Conservation (phyloP, 2,113 vertebrate genomes). For the Plecturocebus donacophilus region DNA sequence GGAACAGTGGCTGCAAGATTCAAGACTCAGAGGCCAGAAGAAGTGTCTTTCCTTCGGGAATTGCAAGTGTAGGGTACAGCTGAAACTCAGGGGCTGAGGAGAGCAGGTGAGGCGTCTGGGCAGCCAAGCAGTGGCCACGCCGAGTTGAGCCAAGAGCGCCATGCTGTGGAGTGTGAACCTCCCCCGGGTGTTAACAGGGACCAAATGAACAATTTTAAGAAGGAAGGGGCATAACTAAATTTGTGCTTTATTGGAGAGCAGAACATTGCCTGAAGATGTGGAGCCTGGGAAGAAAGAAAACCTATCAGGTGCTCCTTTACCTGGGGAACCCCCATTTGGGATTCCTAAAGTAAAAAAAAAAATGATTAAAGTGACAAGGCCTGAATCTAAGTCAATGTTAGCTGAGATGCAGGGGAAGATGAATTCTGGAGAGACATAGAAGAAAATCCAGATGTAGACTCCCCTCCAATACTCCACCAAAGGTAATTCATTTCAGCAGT, state of each 20-base stretch:
- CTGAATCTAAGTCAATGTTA: background rate
- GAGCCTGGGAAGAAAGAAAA: background rate
- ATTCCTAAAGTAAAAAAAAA: background rate
- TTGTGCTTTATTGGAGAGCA: background rate
- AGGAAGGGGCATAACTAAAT: background rate
- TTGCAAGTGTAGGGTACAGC: background rate
- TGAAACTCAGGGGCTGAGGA: background rate
- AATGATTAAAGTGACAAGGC: background rate
- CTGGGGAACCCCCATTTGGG: background rate
- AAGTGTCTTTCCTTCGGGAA: background rate
- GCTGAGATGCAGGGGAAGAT: background rate
- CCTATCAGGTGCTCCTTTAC: background rate
- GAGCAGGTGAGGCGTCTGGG: background rate
- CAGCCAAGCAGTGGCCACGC: fast-evolving
- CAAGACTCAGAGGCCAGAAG: background rate
- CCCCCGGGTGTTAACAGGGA: background rate
- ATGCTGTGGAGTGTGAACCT: background rate
- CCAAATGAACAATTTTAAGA: background rate
- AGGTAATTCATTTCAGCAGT: background rate
- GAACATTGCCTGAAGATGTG: background rate
- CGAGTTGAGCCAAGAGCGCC: background rate
- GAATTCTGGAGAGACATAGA: background rate
- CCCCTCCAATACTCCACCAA: background rate
- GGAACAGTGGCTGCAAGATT: background rate
- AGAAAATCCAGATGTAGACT: background rate